Base-by-base conservation (phyloP, 2,797 vertebrate genomes). In the Sylvia borin region DNA sequence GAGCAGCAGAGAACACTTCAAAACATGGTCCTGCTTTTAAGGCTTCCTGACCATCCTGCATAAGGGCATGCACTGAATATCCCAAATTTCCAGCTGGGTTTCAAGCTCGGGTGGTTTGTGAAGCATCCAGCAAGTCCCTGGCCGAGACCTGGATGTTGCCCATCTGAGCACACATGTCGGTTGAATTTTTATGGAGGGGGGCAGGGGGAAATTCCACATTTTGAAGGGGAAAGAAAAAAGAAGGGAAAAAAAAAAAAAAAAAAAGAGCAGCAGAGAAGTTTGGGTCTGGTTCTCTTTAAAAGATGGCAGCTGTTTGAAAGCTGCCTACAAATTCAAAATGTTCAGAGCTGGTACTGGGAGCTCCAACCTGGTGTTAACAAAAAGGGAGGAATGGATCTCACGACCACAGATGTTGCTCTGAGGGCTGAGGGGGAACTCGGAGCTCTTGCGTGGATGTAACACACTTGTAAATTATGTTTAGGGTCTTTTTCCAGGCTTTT, bases 201-300 rank as follows among this genome's bases (percentile, higher is more conserved):
- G 36, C 36, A 36, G 36, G 34, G 29, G 38, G 25, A 29, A 90
- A 92, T 91, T 81, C 82, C 85, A 72, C 14, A 3, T 92, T 95
- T 91, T 57, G 86, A 74, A 64, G 40, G 7, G 40, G 45, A 9
- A 3, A 6, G 5, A 32, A 14, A 9, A 19, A 74, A 54, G 54
- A 50, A 47, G 7, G 51, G 8, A 6, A 3, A 12, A 51, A 67
- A 7, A 50, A 16, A 6, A 48, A n/a, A 40, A 50, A 55, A 65
- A 54, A 45, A 11, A 22, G 45, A 70, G 42, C 61, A 90, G 54
- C 12, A 2, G 54, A 88, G 66, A 40, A 13, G 22, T 61, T 64
- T 78, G 83, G 36, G 34, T 95, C 94, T 96, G 88, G 54, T 95
- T 97, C 82, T 93, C 29, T 92, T 96, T 95, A 91, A 76, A 96